phyloP scores from a whole-genome alignment of 1,140 invertebrate genomes.

The Sinella curviseta region DNA sequence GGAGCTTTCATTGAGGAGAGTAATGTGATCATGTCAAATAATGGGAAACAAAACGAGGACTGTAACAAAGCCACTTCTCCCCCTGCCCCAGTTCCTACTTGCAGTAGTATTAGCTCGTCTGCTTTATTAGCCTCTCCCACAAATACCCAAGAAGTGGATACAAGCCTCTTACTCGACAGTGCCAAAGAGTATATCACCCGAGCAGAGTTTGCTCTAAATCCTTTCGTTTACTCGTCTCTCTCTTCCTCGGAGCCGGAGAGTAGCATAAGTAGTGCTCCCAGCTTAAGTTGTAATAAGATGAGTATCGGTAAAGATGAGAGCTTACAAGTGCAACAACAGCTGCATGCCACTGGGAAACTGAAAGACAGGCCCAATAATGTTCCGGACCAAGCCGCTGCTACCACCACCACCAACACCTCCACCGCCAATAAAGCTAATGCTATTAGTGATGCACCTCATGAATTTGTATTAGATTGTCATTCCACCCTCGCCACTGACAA shows the following conservation, averaged over 20 bases:
- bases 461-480: neutral
- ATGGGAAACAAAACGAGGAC: neutral
- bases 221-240: slow-evolving; percentile 42
- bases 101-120: no score
- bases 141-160: neutral
- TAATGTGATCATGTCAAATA: neutral
- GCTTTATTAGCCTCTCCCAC: neutral
- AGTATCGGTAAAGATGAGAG: neutral
- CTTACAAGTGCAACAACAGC: neutral
- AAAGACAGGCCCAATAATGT: no score
- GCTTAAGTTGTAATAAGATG: neutral
- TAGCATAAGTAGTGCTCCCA: slow-evolving; percentile 10
- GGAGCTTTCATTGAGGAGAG: neutral
- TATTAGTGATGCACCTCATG: neutral
- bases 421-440: neutral
- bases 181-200: slow-evolving; percentile 41
- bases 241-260: slow-evolving; percentile 19
- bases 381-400: no score
- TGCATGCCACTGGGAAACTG: no score
- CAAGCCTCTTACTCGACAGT: slow-evolving; percentile 2
- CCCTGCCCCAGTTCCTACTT: neutral
- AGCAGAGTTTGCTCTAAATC: slow-evolving; percentile 49
- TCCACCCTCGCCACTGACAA: neutral
- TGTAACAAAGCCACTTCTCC: neutral
- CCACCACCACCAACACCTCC: no score